Evolutionary conservation across 1,140 invertebrate genomes (phyloP).

Genomic region (Apis laboriosa): DNA sequence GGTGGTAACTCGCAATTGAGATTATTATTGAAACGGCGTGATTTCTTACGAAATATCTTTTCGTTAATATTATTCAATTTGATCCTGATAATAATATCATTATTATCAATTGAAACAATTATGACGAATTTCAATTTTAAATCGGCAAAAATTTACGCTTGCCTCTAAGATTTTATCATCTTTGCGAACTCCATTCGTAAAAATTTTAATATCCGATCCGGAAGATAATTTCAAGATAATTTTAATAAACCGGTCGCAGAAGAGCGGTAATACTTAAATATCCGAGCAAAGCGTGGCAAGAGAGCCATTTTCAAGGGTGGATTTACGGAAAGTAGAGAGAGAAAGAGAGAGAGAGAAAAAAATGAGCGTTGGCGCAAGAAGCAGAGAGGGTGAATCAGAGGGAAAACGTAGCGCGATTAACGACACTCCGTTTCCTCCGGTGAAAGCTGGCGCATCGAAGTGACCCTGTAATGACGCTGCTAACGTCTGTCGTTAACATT

Average conservation of each 20-base stretch:
- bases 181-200: no score
- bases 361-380: no score
- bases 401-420: conserved; percentile 33
- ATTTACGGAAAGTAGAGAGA: not conserved
- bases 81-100: no score
- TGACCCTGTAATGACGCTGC: conserved; percentile 44
- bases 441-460: conserved; percentile 12
- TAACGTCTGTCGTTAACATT: conserved; percentile 40
- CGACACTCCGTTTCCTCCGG: conserved; percentile 19
- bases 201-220: not conserved
- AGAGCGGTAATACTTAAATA: conserved; percentile 1
- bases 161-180: not conserved
- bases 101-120: no score
- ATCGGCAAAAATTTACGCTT: no score
- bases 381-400: not conserved
- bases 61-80: no score
- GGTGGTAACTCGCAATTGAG: no score
- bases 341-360: not conserved
- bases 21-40: no score
- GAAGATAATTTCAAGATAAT: not conserved
- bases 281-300: not conserved
- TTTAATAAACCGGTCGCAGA: conserved; percentile 16
- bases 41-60: no score
- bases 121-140: not conserved
- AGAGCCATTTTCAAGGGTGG: conserved; percentile 11